Base-by-base conservation (phyloP, 1,140 invertebrate genomes). In the Nasonia giraulti region DNA sequence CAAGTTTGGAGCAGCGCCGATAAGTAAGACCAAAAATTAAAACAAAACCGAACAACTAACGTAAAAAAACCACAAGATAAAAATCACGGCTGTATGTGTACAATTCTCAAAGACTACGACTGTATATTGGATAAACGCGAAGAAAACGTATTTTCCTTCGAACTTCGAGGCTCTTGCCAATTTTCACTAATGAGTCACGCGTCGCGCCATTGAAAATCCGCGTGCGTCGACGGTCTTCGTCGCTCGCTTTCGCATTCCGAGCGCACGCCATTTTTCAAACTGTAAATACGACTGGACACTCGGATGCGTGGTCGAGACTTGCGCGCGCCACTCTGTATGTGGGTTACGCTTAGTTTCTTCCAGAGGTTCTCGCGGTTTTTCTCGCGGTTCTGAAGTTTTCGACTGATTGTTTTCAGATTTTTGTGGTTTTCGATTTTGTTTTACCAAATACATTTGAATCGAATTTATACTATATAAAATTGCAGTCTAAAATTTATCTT, bases 181-280 rank as follows among this genome's bases (percentile, higher is more conserved):
- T 78, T 84, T 78, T 78, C 66, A 55, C 74, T 75, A 75, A 62
- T 68, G 74, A 83, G 62, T 83, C 71, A 84, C 44, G 75, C 76
- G 69, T 71, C 75, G 55, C 68, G 73, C 55, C 66, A 84, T 79
- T 86, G 81, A 80, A 82, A 82, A 73, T 82, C 40, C 71, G 74
- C 80, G 80, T 82, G 80, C 20, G 71, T 47, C 66, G 7, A 66
- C 23, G 7, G 33, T 80, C 33, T 66, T 71, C 40, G 37, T 71
- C 50, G 5, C 50, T 66, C 77, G 55, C 77, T 71, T 69, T 80
- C 66, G 68, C 79, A 80, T 80, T 80, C 79, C 79, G 33, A 33
- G 66, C 69, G 23, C 44, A 37, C 71, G 62, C 80, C 80, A 82
- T 82, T 82, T 73, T 82, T 82, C 80, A 82, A 74, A 82, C 80